phyloP scores from a whole-genome alignment of 2,888 invertebrate species.

The Prenolepis imparis region DNA sequence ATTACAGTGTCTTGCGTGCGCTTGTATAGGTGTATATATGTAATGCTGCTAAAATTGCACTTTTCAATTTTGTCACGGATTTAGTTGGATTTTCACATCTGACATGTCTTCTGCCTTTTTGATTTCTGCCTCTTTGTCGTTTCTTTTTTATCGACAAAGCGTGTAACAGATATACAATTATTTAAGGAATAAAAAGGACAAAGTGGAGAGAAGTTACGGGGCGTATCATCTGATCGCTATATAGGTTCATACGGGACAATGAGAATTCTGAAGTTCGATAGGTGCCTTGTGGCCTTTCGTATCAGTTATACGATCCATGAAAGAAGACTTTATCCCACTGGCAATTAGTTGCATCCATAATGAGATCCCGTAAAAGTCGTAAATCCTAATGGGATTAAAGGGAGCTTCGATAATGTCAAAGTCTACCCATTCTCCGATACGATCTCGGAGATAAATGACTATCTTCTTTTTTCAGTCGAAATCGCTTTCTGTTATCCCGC shows the following conservation, averaged over 20 bases:
- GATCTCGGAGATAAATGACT: conserved; percentile 52
- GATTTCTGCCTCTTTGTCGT: conserved; percentile 17
- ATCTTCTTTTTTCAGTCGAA: conserved; percentile 15
- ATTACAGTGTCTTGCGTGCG: not conserved
- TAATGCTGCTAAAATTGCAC: not conserved
- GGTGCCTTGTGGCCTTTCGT: conserved; percentile 60
- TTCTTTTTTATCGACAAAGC: conserved; percentile 20
- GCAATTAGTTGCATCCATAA: conserved; percentile 77
- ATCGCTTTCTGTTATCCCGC: conserved; percentile 39
- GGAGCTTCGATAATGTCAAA: conserved; percentile 56
- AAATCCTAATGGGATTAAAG: conserved; percentile 75
- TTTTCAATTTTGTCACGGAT: not conserved
- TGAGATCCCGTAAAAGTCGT: conserved; percentile 74
- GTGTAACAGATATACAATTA: conserved; percentile 61
- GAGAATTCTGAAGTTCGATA: conserved; percentile 51
- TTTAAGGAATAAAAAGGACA: conserved; percentile 45
- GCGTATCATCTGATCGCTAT: conserved; percentile 34
- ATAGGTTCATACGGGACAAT: conserved; percentile 45
- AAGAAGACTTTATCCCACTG: conserved; percentile 74
- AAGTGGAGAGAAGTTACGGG: conserved; percentile 31
- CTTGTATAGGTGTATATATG: not conserved
- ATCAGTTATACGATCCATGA: conserved; percentile 74
- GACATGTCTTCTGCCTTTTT: conserved; percentile 31
- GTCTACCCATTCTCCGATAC: conserved; percentile 59
- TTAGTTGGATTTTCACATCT: conserved; percentile 24